A percentile compares a stretch with the other conserved stretches of the same genome.
These are phyloP conservation scores for Drosophila suboccidentalis DNA, from an alignment of 2,888 invertebrate genomes.

Conservation along the genomic window DNA sequence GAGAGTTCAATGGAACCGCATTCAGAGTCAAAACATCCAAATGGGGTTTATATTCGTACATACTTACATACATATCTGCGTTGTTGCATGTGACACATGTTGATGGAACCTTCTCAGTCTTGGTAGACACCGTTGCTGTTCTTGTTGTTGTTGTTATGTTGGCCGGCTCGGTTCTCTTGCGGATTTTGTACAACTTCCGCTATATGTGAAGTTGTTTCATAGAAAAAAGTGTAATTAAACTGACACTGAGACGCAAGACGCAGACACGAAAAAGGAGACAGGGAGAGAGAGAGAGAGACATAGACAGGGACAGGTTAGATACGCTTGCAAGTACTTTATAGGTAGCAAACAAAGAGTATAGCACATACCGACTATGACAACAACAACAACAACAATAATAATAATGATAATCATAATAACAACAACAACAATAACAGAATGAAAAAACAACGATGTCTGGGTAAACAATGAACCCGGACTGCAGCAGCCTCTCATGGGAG, in stretches of 20 bases:
- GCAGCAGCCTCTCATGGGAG: conserved; percentile 70
- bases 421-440: conserved; percentile 20
- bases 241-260: conserved; percentile 29
- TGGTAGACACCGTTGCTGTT: conserved; percentile 12
- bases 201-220: conserved; percentile 66
- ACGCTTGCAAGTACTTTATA: conserved; percentile 29
- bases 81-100: conserved; percentile 46
- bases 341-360: conserved; percentile 57
- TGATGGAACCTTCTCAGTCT: conserved; percentile 43
- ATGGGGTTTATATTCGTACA: conserved; percentile 15
- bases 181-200: conserved; percentile 80
- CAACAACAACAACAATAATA: conserved; percentile 11
- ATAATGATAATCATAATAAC: conserved; percentile 22
- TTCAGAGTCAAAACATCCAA: conserved; percentile 21
- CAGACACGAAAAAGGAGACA: conserved; percentile 4
- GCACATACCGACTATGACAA: conserved; percentile 27
- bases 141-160: conserved; percentile 22
- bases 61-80: not conserved
- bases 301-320: conserved; percentile 17
- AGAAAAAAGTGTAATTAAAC: conserved; percentile 75
- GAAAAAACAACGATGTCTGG: conserved; percentile 43
- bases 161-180: conserved; percentile 67
- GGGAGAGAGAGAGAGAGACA: not conserved
- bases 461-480: conserved; percentile 62
- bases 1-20: conserved; percentile 17